Percentiles rank a stretch among this genome's conserved stretches.
These are phyloP conservation scores for Aegotheles bennettii DNA, from an alignment of 2,113 vertebrate genomes.

Conservation along the genomic window DNA sequence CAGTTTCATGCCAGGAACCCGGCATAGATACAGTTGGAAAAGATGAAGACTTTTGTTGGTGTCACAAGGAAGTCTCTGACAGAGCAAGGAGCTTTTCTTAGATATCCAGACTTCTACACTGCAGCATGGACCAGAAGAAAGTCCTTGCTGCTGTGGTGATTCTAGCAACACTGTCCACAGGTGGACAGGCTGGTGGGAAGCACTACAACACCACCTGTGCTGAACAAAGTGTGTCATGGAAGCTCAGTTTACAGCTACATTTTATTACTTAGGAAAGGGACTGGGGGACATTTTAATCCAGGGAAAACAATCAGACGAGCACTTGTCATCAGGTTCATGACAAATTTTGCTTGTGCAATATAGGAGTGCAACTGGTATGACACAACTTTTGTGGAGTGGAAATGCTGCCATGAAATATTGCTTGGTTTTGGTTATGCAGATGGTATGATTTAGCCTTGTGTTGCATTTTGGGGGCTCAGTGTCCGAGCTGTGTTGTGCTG, in stretches of 20 bases:
- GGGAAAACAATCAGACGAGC: neutral
- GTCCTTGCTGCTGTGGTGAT: neutral
- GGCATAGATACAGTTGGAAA: neutral
- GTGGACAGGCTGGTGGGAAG: neutral
- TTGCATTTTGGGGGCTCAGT: neutral
- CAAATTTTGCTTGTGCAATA: neutral
- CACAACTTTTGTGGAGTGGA: neutral
- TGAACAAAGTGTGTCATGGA: rapidly evolving
- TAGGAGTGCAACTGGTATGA: rapidly evolving
- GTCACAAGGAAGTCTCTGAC: neutral
- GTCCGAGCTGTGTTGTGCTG: neutral
- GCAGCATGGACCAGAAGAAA: too few species aligned
- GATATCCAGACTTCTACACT: neutral
- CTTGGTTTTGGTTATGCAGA: neutral
- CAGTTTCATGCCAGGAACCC: neutral
- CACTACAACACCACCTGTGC: neutral
- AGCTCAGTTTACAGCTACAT: neutral
- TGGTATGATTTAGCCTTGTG: neutral
- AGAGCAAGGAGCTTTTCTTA: neutral
- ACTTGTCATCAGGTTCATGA: neutral
- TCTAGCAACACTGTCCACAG: neutral
- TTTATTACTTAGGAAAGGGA: neutral
- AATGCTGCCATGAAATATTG: neutral
- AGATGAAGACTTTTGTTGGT: neutral
- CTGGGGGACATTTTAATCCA: neutral